A percentile compares a stretch with the other conserved stretches of the same genome.
phyloP scores from a whole-genome alignment of 1,140 invertebrate genomes.

The Centruroides sculpturatus region DNA sequence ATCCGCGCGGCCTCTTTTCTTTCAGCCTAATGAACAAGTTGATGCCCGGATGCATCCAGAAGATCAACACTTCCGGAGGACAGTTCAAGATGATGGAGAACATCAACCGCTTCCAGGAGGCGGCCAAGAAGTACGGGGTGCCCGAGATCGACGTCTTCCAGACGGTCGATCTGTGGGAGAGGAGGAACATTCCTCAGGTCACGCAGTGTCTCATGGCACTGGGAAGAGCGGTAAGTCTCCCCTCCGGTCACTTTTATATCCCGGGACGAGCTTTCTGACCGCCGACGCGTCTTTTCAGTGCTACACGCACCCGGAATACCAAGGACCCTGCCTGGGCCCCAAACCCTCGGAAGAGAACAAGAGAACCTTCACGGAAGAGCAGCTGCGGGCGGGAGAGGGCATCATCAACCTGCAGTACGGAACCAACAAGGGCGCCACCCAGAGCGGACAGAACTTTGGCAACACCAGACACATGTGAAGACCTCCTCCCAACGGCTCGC shows the following conservation, averaged over 20 bases:
- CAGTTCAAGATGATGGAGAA: constrained; percentile 96
- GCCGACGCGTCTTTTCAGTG: constrained; percentile 37
- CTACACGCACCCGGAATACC: constrained; percentile 72
- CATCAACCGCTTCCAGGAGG: constrained; percentile 83
- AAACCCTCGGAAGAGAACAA: constrained; percentile 71
- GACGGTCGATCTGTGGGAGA: constrained; percentile 82
- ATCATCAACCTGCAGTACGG: constrained; percentile 86
- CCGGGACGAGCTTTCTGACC: too few species aligned
- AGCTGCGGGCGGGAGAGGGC: constrained; percentile 62
- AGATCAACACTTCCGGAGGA: constrained; percentile 74
- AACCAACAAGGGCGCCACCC: constrained; percentile 74
- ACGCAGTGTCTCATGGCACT: constrained; percentile 74
- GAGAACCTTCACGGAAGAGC: constrained; percentile 76
- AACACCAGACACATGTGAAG: constrained; percentile 40
- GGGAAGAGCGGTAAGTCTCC: constrained; percentile 57
- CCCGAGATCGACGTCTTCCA: constrained; percentile 82
- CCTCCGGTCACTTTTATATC: too few species aligned
- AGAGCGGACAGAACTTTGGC: constrained; percentile 78
- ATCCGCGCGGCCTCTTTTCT: too few species aligned
- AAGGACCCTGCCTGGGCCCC: constrained; percentile 67
- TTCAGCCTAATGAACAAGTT: constrained; percentile 68
- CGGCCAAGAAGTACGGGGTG: constrained; percentile 70
- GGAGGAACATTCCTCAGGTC: constrained; percentile 80
- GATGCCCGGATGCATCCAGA: constrained; percentile 58
- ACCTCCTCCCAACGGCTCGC: background rate